These are phyloP conservation scores for Aegotheles bennettii DNA, from an alignment of 2,113 vertebrate species.

Conservation along the genomic window DNA sequence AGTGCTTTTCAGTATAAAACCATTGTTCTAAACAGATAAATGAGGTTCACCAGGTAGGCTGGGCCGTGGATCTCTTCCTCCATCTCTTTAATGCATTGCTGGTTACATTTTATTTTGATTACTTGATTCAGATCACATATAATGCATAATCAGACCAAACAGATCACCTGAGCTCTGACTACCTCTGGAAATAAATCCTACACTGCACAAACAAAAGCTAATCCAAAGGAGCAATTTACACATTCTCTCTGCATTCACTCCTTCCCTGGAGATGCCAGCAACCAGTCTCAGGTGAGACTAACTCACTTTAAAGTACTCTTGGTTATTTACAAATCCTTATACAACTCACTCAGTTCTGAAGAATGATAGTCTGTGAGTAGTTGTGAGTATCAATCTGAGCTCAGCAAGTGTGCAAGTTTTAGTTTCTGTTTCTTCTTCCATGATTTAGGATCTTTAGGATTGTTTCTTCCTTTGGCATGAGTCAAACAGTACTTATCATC, in stretches of 20 bases:
- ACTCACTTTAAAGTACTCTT: conserved; percentile 1
- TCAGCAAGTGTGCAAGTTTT: not conserved
- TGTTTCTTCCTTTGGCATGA: not conserved
- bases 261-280: conserved; percentile 1
- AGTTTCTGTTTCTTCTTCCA: not conserved
- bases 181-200: not conserved
- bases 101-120: not conserved
- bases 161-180: not conserved
- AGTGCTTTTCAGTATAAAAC: not conserved
- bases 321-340: conserved; percentile 42
- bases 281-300: not conserved
- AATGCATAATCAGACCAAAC: not conserved
- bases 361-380: not conserved
- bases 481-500: not conserved
- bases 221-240: not conserved
- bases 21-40: not conserved
- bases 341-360: conserved; percentile 8
- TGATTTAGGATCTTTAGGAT: not conserved
- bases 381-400: not conserved
- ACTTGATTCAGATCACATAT: not conserved
- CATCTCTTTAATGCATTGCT: not conserved
- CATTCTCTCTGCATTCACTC: not conserved
- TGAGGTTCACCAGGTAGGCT: not conserved
- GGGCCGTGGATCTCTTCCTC: not conserved
- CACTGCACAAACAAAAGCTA: not conserved